phyloP scores from a whole-genome alignment of 2,888 invertebrate species.

The Torymus auratus region DNA sequence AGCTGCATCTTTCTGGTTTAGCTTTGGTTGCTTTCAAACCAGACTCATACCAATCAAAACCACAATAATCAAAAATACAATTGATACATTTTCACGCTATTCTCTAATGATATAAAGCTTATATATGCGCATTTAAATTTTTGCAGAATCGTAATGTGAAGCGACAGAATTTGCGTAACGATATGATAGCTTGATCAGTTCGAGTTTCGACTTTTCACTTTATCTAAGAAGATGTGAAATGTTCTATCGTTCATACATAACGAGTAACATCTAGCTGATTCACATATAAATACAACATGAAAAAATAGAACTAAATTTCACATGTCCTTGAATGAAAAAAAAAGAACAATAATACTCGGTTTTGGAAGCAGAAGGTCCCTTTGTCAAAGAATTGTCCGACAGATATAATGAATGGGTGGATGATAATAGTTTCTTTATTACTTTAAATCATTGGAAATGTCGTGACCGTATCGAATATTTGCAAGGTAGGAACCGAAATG shows the following conservation, averaged over 20 bases:
- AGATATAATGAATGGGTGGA: slow-evolving; percentile 14
- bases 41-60: too few relatives aligned
- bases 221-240: slow-evolving; percentile 1
- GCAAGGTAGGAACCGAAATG: too few relatives aligned
- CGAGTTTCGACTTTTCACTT: neutral
- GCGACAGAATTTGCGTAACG: slow-evolving; percentile 45
- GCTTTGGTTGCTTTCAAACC: too few relatives aligned
- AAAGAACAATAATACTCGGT: neutral
- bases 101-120: neutral
- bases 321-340: slow-evolving; percentile 12
- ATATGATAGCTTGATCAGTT: neutral
- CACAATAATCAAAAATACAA: too few relatives aligned
- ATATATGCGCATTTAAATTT: neutral
- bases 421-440: slow-evolving; percentile 1
- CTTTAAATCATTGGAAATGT: too few relatives aligned
- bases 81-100: too few relatives aligned
- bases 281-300: too few relatives aligned
- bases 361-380: slow-evolving; percentile 56
- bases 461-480: too few relatives aligned
- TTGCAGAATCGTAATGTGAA: slow-evolving; percentile 26
- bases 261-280: too few relatives aligned
- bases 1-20: too few relatives aligned
- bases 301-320: neutral
- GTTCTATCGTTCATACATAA: neutral
- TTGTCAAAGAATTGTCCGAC: slow-evolving; percentile 27